These are phyloP conservation scores for Naso thynnoides DNA, from an alignment of 2,797 vertebrate species.

Conservation along the genomic window DNA sequence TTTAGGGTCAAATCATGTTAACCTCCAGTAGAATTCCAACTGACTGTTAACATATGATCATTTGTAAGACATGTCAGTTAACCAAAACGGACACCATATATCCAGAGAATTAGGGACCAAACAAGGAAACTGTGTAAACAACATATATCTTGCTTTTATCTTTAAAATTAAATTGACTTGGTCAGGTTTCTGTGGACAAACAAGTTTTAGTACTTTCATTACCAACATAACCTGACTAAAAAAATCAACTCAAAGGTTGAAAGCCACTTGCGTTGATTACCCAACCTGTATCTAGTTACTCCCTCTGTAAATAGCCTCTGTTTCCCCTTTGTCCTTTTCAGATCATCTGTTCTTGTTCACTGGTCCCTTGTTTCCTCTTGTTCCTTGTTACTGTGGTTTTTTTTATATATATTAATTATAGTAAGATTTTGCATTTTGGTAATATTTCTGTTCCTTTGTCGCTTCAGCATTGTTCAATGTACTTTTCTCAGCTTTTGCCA, in stretches of 20 bases:
- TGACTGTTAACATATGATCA: background rate
- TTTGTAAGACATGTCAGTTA: background rate
- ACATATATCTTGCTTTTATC: too few relatives aligned
- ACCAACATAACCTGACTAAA: background rate
- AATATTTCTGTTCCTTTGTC: too few relatives aligned
- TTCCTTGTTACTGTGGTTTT: too few relatives aligned
- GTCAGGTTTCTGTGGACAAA: background rate
- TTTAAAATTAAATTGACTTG: background rate
- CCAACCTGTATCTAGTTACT: too few relatives aligned
- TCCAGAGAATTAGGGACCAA: background rate
- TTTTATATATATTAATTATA: too few relatives aligned
- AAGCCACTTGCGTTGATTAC: background rate
- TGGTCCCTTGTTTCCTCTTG: too few relatives aligned
- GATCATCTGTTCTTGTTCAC: too few relatives aligned
- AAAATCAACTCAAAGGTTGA: background rate
- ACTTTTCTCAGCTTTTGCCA: too few relatives aligned
- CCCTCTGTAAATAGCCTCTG: too few relatives aligned
- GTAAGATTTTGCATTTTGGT: too few relatives aligned
- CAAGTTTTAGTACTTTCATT: background rate
- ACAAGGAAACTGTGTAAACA: background rate
- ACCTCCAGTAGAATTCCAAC: background rate
- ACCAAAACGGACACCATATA: background rate
- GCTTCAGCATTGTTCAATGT: too few relatives aligned
- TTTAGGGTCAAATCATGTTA: background rate
- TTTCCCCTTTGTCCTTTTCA: background rate